phyloP scores from a whole-genome alignment of 37 sponge, comb jelly and placozoan genomes.

The Chondrosia reniformis region DNA sequence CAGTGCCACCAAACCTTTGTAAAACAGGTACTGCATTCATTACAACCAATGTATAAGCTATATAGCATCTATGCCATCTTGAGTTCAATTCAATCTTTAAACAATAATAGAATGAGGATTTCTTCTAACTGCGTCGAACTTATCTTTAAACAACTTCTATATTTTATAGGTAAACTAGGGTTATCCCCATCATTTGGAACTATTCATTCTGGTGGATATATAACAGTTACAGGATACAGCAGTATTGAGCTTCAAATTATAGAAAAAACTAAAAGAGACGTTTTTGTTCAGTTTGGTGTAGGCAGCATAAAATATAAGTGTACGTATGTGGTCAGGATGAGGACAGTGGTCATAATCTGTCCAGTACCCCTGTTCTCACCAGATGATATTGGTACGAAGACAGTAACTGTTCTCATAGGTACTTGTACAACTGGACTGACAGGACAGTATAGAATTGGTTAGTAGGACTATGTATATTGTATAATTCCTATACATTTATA shows the following conservation, averaged over 20 bases:
- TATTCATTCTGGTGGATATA: background rate
- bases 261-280: background rate
- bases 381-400: background rate
- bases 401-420: background rate
- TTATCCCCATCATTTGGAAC: background rate
- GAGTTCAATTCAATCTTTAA: too few relatives aligned
- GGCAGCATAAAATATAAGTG: background rate
- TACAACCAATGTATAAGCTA: too few relatives aligned
- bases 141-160: background rate
- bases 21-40: too few relatives aligned
- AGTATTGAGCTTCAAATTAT: background rate
- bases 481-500: background rate
- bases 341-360: background rate
- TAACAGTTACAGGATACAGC: background rate
- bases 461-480: background rate
- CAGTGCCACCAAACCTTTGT: too few relatives aligned
- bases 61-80: too few relatives aligned
- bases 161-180: background rate
- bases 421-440: background rate
- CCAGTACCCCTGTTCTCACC: constrained; percentile 13
- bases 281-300: background rate
- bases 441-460: constrained; percentile 1
- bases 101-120: too few relatives aligned
- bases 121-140: too few relatives aligned
- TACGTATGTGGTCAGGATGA: background rate